A percentile compares a stretch with the other conserved stretches of the same genome.
Evolutionary conservation across 2,888 invertebrate species (phyloP).

Genomic region (Zaprionus bogoriensis): DNA sequence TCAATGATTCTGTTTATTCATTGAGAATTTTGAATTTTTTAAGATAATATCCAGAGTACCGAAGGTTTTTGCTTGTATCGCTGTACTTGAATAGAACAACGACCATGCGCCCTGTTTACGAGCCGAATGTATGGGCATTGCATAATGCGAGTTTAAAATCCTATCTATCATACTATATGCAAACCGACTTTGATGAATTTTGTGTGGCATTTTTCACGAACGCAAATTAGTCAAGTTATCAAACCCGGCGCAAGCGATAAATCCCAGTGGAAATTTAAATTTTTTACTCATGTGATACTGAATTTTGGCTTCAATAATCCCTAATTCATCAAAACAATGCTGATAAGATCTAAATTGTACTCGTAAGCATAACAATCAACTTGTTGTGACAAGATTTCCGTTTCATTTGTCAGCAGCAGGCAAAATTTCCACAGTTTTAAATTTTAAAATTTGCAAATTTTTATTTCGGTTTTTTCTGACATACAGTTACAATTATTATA

Average conservation of each 20-base stretch:
- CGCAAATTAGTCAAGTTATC: conserved; percentile 57
- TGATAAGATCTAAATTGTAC: conserved; percentile 24
- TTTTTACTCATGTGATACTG: conserved; percentile 22
- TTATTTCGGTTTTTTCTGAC: conserved; percentile 53
- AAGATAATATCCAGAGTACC: too few relatives aligned
- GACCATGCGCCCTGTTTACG: conserved; percentile 11
- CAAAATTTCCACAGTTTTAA: too few relatives aligned
- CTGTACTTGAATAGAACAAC: not conserved
- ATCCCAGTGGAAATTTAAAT: conserved; percentile 31
- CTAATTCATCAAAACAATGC: conserved; percentile 43
- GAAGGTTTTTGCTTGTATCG: not conserved
- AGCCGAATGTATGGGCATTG: conserved; percentile 25
- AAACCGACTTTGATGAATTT: conserved; percentile 64
- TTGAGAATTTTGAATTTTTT: too few relatives aligned
- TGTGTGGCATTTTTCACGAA: conserved; percentile 19
- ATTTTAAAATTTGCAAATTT: conserved; percentile 41
- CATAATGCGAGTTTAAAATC: conserved; percentile 51
- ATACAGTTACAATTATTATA: conserved; percentile 63
- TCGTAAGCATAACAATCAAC: not conserved
- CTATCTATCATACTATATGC: conserved; percentile 51
- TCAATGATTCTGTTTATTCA: too few relatives aligned
- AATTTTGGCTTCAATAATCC: conserved; percentile 45
- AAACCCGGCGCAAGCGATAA: conserved; percentile 14
- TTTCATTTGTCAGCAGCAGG: too few relatives aligned
- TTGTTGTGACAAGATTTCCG: too few relatives aligned